These are phyloP conservation scores for Prinia subflava DNA, from an alignment of 2,113 vertebrate genomes.

Conservation along the genomic window DNA sequence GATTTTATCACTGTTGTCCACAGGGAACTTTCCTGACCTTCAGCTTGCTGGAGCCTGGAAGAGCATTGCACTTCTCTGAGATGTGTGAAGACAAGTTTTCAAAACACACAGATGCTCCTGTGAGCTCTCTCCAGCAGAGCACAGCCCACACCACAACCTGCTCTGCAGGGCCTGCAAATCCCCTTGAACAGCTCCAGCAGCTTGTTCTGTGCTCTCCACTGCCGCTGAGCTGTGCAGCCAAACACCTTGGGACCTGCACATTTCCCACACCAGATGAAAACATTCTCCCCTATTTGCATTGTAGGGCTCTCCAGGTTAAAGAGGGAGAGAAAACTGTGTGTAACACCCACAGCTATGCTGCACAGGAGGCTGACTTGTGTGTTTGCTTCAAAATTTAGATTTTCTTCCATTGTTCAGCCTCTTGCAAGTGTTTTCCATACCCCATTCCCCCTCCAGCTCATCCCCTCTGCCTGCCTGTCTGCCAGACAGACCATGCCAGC, in stretches of 20 bases:
- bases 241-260: not conserved
- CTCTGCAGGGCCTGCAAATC: not conserved
- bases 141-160: not conserved
- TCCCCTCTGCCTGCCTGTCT: slow-evolving; percentile 1
- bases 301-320: not conserved
- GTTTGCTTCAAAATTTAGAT: not conserved
- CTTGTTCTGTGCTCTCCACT: not conserved
- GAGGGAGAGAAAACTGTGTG: not conserved
- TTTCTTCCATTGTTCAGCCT: not conserved
- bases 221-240: not conserved
- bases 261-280: not conserved
- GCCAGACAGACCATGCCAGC: slow-evolving; percentile 8
- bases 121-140: not conserved
- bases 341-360: not conserved
- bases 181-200: not conserved
- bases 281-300: not conserved
- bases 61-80: not conserved
- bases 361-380: not conserved
- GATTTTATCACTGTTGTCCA: slow-evolving; percentile 22
- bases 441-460: not conserved
- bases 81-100: slow-evolving; percentile 1
- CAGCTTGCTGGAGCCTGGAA: slow-evolving; percentile 29
- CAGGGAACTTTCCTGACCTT: slow-evolving; percentile 50
- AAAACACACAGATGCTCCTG: not conserved
- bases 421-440: not conserved